Evolutionary conservation across 2,113 vertebrate genomes (phyloP), one percentile per base, ranked within the genome.

Genomic region (Toxotes jaculatrix): DNA sequence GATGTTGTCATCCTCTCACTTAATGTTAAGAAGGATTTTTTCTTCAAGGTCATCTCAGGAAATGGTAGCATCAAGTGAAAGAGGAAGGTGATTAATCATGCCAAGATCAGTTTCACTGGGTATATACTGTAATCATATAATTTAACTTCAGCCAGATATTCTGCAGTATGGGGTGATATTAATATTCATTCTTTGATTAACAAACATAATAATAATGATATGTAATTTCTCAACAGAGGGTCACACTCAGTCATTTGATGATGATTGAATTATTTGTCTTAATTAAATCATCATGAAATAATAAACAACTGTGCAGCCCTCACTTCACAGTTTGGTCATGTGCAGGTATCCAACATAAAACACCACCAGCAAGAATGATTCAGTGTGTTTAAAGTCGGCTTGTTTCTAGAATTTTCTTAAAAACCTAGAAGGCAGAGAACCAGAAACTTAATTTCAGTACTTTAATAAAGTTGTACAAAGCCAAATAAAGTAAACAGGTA

Each of bases 201-300:
- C 32, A 43, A 72, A 69, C 1, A 3, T 70, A 70, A 86, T 74
- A 72, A 86, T 70, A 70, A 86, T 74, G 69, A 86, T 56, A 34
- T 72, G 47, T 77, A 21, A 65, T 87, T 68, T 69, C 57, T 77
- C 77, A 81, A 47, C 11, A 40, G 70, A 74, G 65, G 14, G 42
- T 74, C 32, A 11, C 36, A 36, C 67, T 21, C 67, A 7, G 73
- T 49, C 62, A 21, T 61, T 82, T 77, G 31, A 38, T 59, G 62
- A 69, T 77, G 42, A 87, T 80, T 34, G 17, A 80, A 85, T 77
- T 23, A 83, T 87, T 90, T 72, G 57, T 85, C 82, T 53, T 69
- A 80, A 90, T 90, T 79, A 75, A 82, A 80, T 77, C 67, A 53
- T 77, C 21, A 34, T 59, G 12, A 64, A 72, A 65, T 79, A 71